These are phyloP conservation scores for Astropecten irregularis DNA, from an alignment of 53 echinoderm and acorn worm genomes.

Conservation along the genomic window DNA sequence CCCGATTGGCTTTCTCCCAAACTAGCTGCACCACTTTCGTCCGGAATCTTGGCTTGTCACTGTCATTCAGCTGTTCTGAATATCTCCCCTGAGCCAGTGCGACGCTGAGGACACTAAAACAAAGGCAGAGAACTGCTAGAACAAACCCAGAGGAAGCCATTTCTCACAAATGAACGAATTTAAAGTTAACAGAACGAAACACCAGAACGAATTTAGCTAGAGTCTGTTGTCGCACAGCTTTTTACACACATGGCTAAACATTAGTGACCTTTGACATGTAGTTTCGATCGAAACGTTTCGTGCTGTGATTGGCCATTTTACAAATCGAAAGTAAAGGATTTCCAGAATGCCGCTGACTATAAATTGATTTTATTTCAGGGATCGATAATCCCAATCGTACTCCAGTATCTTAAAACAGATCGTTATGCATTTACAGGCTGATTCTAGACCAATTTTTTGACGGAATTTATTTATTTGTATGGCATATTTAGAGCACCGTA, in stretches of 20 bases:
- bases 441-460: no score
- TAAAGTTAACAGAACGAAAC: no score
- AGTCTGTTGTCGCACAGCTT: no score
- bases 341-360: no score
- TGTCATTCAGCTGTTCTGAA: slow-evolving; percentile 4
- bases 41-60: slow-evolving; percentile 9
- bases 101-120: neutral
- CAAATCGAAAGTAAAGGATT: no score
- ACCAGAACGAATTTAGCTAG: no score
- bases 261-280: neutral
- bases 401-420: no score
- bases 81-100: slow-evolving; percentile 29
- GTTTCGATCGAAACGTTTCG: neutral
- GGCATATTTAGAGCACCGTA: no score
- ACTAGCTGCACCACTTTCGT: slow-evolving; percentile 75
- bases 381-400: no score
- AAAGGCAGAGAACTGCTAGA: neutral
- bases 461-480: no score
- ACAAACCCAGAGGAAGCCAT: neutral
- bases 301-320: slow-evolving; percentile 19
- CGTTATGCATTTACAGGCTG: no score
- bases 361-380: no score
- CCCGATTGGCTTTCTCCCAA: slow-evolving; percentile 90
- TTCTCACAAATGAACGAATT: neutral
- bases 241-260: slow-evolving; percentile 3